A percentile compares a stretch with the other conserved stretches of the same genome.
Conservation (phyloP, 2,797 vertebrate genomes). For the Poecilia velifera region DNA sequence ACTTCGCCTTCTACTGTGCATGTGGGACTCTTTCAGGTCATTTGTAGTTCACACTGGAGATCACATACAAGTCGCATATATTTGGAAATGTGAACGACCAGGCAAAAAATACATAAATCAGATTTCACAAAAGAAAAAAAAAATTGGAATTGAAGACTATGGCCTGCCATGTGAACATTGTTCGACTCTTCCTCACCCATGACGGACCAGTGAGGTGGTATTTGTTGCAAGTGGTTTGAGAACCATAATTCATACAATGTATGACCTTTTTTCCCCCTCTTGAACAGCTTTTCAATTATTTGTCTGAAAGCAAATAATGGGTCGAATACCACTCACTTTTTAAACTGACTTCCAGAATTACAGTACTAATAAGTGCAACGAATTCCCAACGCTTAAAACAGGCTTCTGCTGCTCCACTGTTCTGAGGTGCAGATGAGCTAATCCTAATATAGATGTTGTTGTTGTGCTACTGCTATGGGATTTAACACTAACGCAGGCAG, state of each 20-base stretch:
- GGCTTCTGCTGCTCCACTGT: conserved; percentile 8
- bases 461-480: conserved; percentile 32
- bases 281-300: not conserved
- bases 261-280: not conserved
- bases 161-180: not conserved
- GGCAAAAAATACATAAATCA: too few relatives aligned
- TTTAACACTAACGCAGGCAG: conserved; percentile 63
- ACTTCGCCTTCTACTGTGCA: too few relatives aligned
- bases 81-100: too few relatives aligned
- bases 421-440: conserved; percentile 12
- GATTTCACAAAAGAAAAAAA: too few relatives aligned
- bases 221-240: not conserved
- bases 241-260: not conserved
- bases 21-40: too few relatives aligned
- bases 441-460: conserved; percentile 54
- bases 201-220: not conserved
- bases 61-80: too few relatives aligned
- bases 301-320: not conserved
- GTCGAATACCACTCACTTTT: not conserved
- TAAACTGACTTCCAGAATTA: conserved; percentile 2
- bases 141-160: too few relatives aligned
- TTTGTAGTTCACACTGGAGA: too few relatives aligned
- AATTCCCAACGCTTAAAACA: not conserved
- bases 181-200: not conserved
- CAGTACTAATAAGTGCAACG: conserved; percentile 9